Evolutionary conservation across 2,797 vertebrate genomes (phyloP).

Genomic region (Phataginus tetradactyla): DNA sequence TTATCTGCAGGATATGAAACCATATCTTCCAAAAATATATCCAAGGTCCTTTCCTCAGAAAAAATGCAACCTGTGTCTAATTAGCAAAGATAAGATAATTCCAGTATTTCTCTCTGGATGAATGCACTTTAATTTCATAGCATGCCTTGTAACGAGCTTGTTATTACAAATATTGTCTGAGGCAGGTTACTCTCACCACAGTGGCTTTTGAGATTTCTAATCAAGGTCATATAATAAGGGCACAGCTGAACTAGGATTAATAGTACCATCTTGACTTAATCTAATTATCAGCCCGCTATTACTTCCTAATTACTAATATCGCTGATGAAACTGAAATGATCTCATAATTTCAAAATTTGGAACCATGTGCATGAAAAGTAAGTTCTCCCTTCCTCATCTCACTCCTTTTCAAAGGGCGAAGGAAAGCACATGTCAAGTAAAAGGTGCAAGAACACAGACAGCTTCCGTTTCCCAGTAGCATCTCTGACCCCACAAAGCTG

Average conservation of each 20-base stretch:
- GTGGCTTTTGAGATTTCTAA: constrained; percentile 22
- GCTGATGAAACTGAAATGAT: not conserved
- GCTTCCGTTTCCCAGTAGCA: constrained; percentile 25
- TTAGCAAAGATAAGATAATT: not conserved
- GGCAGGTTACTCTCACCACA: not conserved
- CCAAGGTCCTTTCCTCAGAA: not conserved
- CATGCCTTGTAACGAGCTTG: not conserved
- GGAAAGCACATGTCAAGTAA: not conserved
- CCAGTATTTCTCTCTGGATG: not conserved
- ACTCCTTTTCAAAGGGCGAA: not conserved
- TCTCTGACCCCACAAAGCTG: not conserved
- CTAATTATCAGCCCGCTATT: not conserved
- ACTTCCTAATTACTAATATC: constrained; percentile 3
- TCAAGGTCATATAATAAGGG: not conserved
- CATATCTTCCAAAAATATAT: not conserved
- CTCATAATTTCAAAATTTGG: not conserved
- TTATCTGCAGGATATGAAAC: not conserved
- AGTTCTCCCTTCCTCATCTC: not conserved
- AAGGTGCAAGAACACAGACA: not conserved
- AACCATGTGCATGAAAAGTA: not conserved
- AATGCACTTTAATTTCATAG: not conserved
- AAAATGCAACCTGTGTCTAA: not conserved
- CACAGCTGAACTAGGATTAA: not conserved
- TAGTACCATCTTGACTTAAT: not conserved
- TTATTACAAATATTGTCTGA: not conserved